Conservation (phyloP, 1,140 invertebrate genomes). For the Eupristina koningsbergeri region DNA sequence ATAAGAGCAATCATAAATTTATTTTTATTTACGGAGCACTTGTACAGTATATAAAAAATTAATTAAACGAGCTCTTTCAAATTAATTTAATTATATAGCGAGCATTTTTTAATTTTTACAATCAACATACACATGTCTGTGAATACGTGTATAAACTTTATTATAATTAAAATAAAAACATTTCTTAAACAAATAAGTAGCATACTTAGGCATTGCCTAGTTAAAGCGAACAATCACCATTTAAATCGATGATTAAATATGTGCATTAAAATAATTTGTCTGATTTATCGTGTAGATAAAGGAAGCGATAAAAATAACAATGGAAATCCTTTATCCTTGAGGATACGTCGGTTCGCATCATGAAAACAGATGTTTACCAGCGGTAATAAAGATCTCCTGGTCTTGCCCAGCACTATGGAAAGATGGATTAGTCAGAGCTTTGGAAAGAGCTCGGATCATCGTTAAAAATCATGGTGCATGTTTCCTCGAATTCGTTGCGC, state of each 20-base stretch:
- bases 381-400: background rate
- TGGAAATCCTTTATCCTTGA: background rate
- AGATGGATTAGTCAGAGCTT: conserved; percentile 5
- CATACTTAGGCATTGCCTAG: too few relatives aligned
- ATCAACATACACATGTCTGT: too few relatives aligned
- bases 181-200: too few relatives aligned
- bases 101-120: too few relatives aligned
- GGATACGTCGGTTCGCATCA: background rate
- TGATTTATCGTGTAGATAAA: background rate
- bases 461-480: background rate
- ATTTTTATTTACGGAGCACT: background rate
- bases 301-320: background rate
- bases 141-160: too few relatives aligned
- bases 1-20: background rate
- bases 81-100: too few relatives aligned
- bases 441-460: background rate
- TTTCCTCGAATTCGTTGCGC: conserved; percentile 1
- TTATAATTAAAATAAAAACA: too few relatives aligned
- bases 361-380: background rate
- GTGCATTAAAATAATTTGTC: background rate
- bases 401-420: background rate
- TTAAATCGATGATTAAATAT: background rate
- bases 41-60: too few relatives aligned
- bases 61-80: too few relatives aligned
- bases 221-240: background rate